A percentile compares a stretch with the other conserved stretches of the same genome.
Evolutionary conservation across 1,140 invertebrate genomes (phyloP).

Genomic region (Coptotermes formosanus): DNA sequence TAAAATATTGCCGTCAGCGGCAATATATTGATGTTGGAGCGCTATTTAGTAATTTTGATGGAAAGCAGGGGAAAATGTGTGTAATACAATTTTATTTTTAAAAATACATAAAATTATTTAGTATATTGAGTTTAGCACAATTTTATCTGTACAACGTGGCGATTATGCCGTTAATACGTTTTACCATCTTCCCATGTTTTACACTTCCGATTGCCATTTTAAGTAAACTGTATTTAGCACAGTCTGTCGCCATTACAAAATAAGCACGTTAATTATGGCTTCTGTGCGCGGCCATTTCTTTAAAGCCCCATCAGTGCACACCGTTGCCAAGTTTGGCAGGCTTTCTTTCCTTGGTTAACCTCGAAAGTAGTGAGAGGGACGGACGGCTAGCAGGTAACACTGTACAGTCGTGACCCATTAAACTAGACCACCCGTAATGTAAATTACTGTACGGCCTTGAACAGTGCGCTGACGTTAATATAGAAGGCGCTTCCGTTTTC

Average conservation of each 20-base stretch:
- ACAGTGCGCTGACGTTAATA: not conserved
- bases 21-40: no score
- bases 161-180: no score
- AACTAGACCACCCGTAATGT: not conserved
- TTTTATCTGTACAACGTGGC: no score
- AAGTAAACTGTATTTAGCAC: not conserved
- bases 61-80: no score
- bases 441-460: not conserved
- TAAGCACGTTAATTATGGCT: not conserved
- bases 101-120: no score
- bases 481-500: no score
- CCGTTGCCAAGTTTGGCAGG: slow-evolving; percentile 7
- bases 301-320: not conserved
- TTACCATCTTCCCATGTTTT: no score
- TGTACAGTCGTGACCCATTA: not conserved
- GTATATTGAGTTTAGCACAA: no score
- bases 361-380: not conserved
- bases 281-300: not conserved
- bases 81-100: no score
- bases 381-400: not conserved
- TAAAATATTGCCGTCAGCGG: no score
- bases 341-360: not conserved
- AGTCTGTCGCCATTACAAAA: not conserved
- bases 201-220: no score
- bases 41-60: no score